Conservation (phyloP, 1,140 invertebrate genomes). For the Euwallacea fornicatus region DNA sequence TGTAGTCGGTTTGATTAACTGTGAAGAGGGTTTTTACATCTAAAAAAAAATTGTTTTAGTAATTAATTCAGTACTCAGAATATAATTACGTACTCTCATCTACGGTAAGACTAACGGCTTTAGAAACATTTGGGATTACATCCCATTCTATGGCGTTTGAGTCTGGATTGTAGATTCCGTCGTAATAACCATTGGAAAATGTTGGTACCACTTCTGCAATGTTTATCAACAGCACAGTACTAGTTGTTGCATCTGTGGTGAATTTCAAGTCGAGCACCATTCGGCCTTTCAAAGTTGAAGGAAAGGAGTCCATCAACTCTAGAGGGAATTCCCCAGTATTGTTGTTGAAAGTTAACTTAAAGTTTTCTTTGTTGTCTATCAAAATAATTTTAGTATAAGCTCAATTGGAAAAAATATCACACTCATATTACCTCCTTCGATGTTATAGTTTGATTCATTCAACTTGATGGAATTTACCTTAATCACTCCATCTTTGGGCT, state of each 20-base stretch:
- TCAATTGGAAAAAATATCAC: not conserved
- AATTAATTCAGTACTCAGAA: too few relatives aligned
- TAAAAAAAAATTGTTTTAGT: slow-evolving; percentile 9
- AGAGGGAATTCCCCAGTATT: too few relatives aligned
- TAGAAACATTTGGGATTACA: too few relatives aligned
- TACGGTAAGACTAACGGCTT: too few relatives aligned
- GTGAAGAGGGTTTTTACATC: slow-evolving; percentile 7
- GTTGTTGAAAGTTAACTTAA: too few relatives aligned
- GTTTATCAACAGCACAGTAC: slow-evolving; percentile 6
- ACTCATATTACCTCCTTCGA: slow-evolving; percentile 20
- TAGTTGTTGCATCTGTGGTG: slow-evolving; percentile 19
- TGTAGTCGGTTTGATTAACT: not conserved
- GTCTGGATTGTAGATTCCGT: slow-evolving; percentile 13
- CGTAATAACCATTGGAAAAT: slow-evolving; percentile 25
- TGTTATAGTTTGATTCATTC: not conserved
- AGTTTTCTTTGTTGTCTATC: too few relatives aligned
- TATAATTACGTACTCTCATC: too few relatives aligned
- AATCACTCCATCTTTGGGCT: not conserved
- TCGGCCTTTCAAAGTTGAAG: too few relatives aligned
- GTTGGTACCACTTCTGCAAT: not conserved
- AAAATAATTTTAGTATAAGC: too few relatives aligned
- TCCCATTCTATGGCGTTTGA: too few relatives aligned
- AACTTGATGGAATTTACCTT: not conserved
- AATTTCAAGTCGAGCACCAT: not conserved
- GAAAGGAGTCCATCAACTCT: too few relatives aligned